phyloP scores from a whole-genome alignment of 2,797 vertebrate genomes.

The Alectoris magna region DNA sequence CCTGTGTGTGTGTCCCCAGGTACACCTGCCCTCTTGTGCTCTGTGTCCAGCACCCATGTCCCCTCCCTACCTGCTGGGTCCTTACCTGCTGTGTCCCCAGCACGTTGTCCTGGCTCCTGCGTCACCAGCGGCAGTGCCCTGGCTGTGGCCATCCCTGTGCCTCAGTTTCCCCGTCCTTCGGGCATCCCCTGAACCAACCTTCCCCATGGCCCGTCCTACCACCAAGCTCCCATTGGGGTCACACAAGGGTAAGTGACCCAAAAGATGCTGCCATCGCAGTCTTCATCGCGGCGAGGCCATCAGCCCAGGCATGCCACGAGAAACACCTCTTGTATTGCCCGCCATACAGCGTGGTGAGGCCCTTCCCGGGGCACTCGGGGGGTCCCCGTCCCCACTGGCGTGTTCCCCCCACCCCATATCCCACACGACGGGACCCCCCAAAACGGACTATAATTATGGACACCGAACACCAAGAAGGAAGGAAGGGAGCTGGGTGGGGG shows the following conservation, averaged over 20 bases:
- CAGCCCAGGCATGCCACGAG: conserved; percentile 48
- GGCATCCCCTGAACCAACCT: no score
- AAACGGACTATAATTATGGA: conserved; percentile 69
- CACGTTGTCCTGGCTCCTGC: not conserved
- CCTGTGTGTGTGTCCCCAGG: no score
- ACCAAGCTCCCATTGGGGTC: not conserved
- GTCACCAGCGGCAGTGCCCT: not conserved
- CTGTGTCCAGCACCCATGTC: not conserved
- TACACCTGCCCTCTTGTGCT: not conserved
- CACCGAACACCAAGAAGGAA: conserved; percentile 74
- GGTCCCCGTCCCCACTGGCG: not conserved
- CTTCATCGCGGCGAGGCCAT: not conserved
- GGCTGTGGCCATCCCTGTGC: not conserved
- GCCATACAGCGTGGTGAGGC: conserved; percentile 39
- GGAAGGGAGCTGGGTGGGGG: not conserved
- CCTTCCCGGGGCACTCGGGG: not conserved
- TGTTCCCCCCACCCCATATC: not conserved
- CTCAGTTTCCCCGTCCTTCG: not conserved
- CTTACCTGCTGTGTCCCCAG: not conserved
- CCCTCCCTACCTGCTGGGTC: not conserved
- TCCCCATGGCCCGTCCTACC: no score
- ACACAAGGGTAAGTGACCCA: not conserved
- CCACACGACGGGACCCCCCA: not conserved
- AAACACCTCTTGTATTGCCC: conserved; percentile 68
- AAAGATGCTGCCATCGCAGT: not conserved